Evolutionary conservation across 1,140 invertebrate species (phyloP).

Genomic region (Scaptomyza montana): DNA sequence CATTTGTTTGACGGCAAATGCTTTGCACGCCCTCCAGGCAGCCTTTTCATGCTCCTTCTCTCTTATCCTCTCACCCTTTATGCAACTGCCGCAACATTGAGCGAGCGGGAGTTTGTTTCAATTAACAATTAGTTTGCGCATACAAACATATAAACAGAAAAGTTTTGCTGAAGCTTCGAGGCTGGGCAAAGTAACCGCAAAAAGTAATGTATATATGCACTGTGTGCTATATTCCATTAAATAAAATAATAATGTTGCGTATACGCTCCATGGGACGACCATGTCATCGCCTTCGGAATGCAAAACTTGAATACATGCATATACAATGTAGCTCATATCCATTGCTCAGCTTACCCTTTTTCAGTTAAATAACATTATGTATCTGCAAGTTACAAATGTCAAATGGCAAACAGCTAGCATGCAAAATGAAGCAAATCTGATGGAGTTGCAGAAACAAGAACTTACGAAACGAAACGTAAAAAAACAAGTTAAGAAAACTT

Average conservation of each 20-base stretch:
- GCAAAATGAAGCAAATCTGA: constrained; percentile 26
- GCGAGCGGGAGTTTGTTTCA: constrained; percentile 62
- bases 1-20: constrained; percentile 68
- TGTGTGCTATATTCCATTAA: constrained; percentile 50
- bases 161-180: constrained; percentile 25
- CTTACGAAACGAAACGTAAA: background rate
- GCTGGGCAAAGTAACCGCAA: constrained; percentile 42
- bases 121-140: constrained; percentile 73
- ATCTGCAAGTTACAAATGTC: constrained; percentile 7
- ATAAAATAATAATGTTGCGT: constrained; percentile 57
- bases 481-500: background rate
- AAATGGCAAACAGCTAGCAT: constrained; percentile 18
- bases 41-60: background rate
- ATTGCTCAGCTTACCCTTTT: background rate
- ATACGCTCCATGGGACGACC: constrained; percentile 13
- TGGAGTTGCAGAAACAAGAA: constrained; percentile 28
- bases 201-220: constrained; percentile 39
- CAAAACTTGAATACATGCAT: constrained; percentile 1
- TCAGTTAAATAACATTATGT: constrained; percentile 4
- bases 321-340: background rate
- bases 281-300: background rate
- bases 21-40: constrained; percentile 20
- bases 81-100: constrained; percentile 5
- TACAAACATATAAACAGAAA: constrained; percentile 11
- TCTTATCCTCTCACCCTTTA: background rate